phyloP scores from a whole-genome alignment of 2,888 invertebrate species.

The Agriopis leucophaearia region DNA sequence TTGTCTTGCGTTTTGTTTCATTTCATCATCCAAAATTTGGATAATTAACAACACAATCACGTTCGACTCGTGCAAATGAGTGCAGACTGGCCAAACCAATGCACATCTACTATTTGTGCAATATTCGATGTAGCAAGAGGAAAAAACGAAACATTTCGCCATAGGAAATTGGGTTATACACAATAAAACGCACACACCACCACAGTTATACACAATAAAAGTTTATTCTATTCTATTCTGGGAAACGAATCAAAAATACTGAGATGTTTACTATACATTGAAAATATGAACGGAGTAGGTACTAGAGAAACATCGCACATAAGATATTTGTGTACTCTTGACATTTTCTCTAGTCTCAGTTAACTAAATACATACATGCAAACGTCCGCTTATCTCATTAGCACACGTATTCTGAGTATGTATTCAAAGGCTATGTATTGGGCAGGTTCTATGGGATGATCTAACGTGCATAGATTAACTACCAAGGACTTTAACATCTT shows the following conservation, averaged over 20 bases:
- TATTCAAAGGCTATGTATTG: conserved; percentile 61
- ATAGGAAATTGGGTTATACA: too few species aligned
- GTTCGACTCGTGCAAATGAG: conserved; percentile 39
- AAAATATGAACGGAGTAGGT: neutral
- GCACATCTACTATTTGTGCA: conserved; percentile 38
- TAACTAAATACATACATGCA: conserved; percentile 36
- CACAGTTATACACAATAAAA: too few species aligned
- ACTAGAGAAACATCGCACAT: neutral
- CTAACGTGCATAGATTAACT: conserved; percentile 76
- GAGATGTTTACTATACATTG: neutral
- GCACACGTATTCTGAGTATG: conserved; percentile 48
- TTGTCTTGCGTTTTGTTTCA: conserved; percentile 26
- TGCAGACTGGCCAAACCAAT: conserved; percentile 36
- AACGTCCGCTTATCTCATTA: conserved; percentile 50
- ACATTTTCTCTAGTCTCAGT: conserved; percentile 16
- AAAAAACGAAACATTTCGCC: conserved; percentile 24
- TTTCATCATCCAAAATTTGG: conserved; percentile 43
- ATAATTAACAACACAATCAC: conserved; percentile 47
- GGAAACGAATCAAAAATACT: neutral
- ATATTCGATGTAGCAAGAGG: conserved; percentile 36
- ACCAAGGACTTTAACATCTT: conserved; percentile 60
- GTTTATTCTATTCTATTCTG: too few species aligned
- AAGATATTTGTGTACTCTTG: conserved; percentile 13
- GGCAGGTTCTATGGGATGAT: conserved; percentile 76
- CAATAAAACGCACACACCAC: too few species aligned